phyloP scores from a whole-genome alignment of 1,140 invertebrate genomes.

The Cotesia typhae region DNA sequence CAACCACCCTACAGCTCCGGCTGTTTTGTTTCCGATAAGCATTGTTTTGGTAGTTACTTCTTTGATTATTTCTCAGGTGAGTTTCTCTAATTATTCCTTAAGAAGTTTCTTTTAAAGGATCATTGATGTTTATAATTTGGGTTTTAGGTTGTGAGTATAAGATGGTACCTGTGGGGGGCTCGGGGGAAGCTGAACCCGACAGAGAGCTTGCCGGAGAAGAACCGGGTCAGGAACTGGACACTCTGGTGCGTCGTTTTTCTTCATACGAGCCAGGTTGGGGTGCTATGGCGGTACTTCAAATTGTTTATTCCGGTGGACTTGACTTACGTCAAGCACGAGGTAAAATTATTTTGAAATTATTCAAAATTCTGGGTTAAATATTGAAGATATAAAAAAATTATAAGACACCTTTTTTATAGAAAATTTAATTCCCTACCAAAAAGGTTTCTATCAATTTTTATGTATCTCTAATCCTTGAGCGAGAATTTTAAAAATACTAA shows the following conservation, averaged over 20 bases:
- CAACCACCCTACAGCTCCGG: conserved; percentile 68
- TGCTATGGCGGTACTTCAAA: conserved; percentile 89
- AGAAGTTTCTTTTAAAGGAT: too few relatives aligned
- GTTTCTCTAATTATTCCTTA: conserved; percentile 37
- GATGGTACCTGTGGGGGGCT: conserved; percentile 65
- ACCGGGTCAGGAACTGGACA: conserved; percentile 52
- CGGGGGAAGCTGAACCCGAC: conserved; percentile 55
- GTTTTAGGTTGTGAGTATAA: conserved; percentile 57
- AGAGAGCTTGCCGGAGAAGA: conserved; percentile 48
- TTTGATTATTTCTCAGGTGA: conserved; percentile 78
- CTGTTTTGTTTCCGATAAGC: conserved; percentile 71
- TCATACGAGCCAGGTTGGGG: conserved; percentile 82
- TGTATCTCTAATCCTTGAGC: too few relatives aligned
- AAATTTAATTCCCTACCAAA: too few relatives aligned
- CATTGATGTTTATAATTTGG: too few relatives aligned
- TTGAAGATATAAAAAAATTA: too few relatives aligned
- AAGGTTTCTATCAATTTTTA: too few relatives aligned
- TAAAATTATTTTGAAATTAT: conserved; percentile 59
- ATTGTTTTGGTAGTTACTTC: conserved; percentile 75
- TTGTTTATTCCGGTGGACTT: conserved; percentile 88
- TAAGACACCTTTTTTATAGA: too few relatives aligned
- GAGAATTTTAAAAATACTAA: too few relatives aligned
- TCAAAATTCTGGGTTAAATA: too few relatives aligned
- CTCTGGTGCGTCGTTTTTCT: conserved; percentile 70
- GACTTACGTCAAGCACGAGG: conserved; percentile 83